A percentile compares a stretch with the other conserved stretches of the same genome.
Evolutionary conservation across 1,140 invertebrate species (phyloP).

Genomic region (Drosophila ironensis): DNA sequence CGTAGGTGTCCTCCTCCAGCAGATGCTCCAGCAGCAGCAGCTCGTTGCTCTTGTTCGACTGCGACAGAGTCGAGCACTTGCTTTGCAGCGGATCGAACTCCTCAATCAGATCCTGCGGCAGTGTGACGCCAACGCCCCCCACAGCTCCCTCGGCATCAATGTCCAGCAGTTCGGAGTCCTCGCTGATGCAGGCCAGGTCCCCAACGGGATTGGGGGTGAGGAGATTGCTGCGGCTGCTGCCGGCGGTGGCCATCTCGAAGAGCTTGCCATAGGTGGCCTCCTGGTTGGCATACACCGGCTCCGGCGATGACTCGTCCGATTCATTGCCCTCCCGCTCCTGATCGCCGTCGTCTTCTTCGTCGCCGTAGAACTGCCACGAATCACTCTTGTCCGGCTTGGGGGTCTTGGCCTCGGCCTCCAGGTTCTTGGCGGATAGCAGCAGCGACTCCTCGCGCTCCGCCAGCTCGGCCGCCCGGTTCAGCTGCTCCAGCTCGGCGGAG

Average conservation of each 20-base stretch:
- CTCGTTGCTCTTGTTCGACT: conserved; percentile 77
- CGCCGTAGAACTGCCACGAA: conserved; percentile 72
- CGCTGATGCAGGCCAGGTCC: conserved; percentile 49
- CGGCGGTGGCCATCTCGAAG: conserved; percentile 72
- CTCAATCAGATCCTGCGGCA: conserved; percentile 60
- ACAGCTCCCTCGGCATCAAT: conserved; percentile 61
- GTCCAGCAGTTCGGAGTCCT: conserved; percentile 40
- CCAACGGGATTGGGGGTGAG: conserved; percentile 35
- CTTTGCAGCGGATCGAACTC: conserved; percentile 77
- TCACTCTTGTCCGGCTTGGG: conserved; percentile 74
- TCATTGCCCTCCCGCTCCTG: not conserved
- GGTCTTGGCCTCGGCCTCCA: conserved; percentile 46
- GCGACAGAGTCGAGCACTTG: conserved; percentile 52
- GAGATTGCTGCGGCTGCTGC: conserved; percentile 34
- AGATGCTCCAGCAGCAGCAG: conserved; percentile 74
- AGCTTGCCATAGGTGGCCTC: conserved; percentile 74
- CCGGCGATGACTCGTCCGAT: conserved; percentile 41
- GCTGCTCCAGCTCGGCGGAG: conserved; percentile 56
- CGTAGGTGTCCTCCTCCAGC: conserved; percentile 79
- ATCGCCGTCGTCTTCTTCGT: conserved; percentile 9
- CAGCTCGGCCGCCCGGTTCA: conserved; percentile 45
- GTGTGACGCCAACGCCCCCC: conserved; percentile 38
- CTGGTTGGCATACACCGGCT: conserved; percentile 78
- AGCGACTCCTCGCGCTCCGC: conserved; percentile 63
- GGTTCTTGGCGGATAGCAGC: conserved; percentile 45